Evolutionary conservation across 92 coral and sea anemone species (phyloP).

Genomic region (Diadumene lineata): DNA sequence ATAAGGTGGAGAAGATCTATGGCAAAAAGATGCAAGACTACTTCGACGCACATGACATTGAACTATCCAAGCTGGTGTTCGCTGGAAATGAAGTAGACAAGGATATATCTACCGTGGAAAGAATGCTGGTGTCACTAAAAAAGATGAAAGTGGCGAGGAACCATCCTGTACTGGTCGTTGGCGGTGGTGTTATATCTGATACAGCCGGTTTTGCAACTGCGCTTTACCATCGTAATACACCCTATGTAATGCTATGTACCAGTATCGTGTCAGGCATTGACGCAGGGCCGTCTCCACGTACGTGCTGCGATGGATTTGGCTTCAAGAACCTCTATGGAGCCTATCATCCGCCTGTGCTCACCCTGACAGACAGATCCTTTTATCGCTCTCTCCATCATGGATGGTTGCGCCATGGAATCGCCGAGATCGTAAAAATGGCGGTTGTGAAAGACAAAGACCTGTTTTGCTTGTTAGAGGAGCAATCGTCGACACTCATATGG

Average conservation of each 20-base stretch:
- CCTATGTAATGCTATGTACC: slow-evolving; percentile 70
- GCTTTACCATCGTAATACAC: slow-evolving; percentile 67
- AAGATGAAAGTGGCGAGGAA: slow-evolving; percentile 47
- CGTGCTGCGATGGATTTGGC: slow-evolving; percentile 69
- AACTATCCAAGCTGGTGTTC: slow-evolving; percentile 46
- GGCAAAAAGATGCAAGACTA: slow-evolving; percentile 49
- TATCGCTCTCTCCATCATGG: slow-evolving; percentile 56
- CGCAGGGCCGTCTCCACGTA: slow-evolving; percentile 74
- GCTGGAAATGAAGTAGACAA: slow-evolving; percentile 61
- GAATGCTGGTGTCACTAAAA: slow-evolving; percentile 47
- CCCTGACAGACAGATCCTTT: slow-evolving; percentile 58
- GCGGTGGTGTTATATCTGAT: slow-evolving; percentile 61
- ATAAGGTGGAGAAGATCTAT: slow-evolving; percentile 50
- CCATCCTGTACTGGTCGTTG: slow-evolving; percentile 63
- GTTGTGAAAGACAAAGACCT: slow-evolving; percentile 60
- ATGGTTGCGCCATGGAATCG: slow-evolving; percentile 66
- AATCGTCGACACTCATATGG: slow-evolving; percentile 32
- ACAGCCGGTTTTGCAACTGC: slow-evolving; percentile 66
- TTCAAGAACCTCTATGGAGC: slow-evolving; percentile 75
- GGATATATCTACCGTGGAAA: slow-evolving; percentile 58
- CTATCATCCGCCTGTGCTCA: slow-evolving; percentile 68
- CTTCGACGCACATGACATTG: slow-evolving; percentile 48
- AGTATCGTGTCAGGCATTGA: slow-evolving; percentile 69
- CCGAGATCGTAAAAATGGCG: slow-evolving; percentile 74
- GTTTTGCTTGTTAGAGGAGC: slow-evolving; percentile 45